Base-by-base conservation (phyloP, 2,113 vertebrate genomes). In the Callionymus lyra region DNA sequence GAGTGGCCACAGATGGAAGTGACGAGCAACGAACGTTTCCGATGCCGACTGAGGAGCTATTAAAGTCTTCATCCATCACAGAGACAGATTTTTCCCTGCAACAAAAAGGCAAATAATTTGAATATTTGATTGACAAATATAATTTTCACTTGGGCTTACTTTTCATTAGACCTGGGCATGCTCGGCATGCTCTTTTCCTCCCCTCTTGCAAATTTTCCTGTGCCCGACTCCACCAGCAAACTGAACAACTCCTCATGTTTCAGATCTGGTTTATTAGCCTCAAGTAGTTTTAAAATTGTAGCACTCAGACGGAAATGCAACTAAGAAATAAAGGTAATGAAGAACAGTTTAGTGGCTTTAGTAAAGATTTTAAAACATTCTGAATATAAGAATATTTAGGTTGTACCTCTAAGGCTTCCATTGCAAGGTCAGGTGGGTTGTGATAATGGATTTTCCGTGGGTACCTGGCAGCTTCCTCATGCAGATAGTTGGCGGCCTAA, bases 381-480 rank as follows among this genome's bases (percentile, higher is more conserved):
- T 16, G 16, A 50, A 21, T 34, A 16, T 31, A 41, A 1, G 32
- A 56, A 32, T 14, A 45, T 46, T 31, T 47, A 38, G 17, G 14
- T 21, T 41, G 84, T 86, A 98, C 95, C 92, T 99, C 94, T 63
- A 99, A 56, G 0, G 94, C 93, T 65, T 98, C 95, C 93, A 97
- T 96, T 50, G 94, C 95, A 52, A 99, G 84, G 53, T 96, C 95
- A 1, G 95, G 94, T 2, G 93, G 93, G 53, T 97, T 98, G 63
- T 99, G 95, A 80, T 99, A 99, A 73, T 97, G 93, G 66, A 99
- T 97, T 84, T 98, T 99, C 54, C 92, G 90, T 0, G 95, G 95
- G 11, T 99, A 99, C 14, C 90, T 86, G 47, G 95, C 95, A 2
- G 94, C 94, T 76, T 97, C 95, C 68, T 99, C 95, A 0, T 99